phyloP scores from a whole-genome alignment of 2,113 vertebrate species.

The Puntigrus tetrazona region DNA sequence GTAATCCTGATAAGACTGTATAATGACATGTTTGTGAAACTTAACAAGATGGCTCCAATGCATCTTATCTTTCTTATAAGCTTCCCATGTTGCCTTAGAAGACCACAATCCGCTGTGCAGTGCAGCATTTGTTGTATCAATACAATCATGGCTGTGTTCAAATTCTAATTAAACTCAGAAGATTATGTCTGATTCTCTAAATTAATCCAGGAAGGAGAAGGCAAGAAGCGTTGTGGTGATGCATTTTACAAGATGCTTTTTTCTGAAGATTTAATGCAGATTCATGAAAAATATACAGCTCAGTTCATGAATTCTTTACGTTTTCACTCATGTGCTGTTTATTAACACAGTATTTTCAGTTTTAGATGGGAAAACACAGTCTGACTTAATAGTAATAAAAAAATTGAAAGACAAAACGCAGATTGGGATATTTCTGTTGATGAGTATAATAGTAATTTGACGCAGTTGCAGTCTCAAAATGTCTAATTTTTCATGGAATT shows the following conservation, averaged over 20 bases:
- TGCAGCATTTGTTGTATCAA: slow-evolving; percentile 33
- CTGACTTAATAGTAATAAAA: not conserved
- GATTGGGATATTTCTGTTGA: not conserved
- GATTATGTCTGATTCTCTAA: slow-evolving; percentile 60
- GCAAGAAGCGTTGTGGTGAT: slow-evolving; percentile 29
- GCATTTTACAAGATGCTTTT: slow-evolving; percentile 65
- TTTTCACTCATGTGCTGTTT: not conserved
- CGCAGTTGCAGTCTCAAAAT: not conserved
- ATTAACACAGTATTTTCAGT: not conserved
- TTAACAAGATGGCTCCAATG: not conserved
- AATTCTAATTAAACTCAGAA: slow-evolving; percentile 52
- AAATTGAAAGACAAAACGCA: not conserved
- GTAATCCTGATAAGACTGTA: not conserved
- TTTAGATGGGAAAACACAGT: not conserved
- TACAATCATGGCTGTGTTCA: slow-evolving; percentile 12
- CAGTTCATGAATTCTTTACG: not conserved
- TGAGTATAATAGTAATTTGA: not conserved
- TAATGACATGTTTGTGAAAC: not conserved
- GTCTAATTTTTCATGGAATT: not conserved
- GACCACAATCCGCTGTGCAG: not conserved
- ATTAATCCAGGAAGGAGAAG: slow-evolving; percentile 59
- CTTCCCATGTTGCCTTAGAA: not conserved
- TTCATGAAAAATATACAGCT: not conserved
- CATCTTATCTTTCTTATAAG: not conserved
- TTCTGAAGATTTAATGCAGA: slow-evolving; percentile 14